phyloP scores from a whole-genome alignment of 2,888 invertebrate species.

The Aphodius sticticus region DNA sequence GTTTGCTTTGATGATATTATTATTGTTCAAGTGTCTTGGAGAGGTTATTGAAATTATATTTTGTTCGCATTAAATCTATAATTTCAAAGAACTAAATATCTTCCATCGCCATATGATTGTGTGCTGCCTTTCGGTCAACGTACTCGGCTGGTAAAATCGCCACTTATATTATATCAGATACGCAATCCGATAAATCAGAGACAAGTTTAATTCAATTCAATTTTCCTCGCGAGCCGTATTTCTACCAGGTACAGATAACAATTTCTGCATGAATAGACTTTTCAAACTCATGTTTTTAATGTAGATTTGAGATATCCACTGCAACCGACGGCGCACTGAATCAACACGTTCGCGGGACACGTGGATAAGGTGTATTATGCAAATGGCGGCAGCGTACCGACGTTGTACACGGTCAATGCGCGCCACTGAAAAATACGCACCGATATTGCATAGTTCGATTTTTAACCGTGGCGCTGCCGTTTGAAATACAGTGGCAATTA shows the following conservation, averaged over 20 bases:
- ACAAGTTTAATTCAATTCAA: too few species aligned
- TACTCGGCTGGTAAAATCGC: too few species aligned
- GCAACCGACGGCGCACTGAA: not conserved
- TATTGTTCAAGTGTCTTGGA: too few species aligned
- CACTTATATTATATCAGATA: too few species aligned
- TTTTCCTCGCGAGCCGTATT: too few species aligned
- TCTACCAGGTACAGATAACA: not conserved
- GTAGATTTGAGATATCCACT: not conserved
- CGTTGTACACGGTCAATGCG: not conserved
- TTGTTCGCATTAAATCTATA: too few species aligned
- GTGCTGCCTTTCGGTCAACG: too few species aligned
- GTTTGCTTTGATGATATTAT: too few species aligned
- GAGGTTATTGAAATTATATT: too few species aligned
- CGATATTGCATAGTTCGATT: not conserved
- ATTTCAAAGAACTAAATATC: too few species aligned
- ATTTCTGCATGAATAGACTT: not conserved
- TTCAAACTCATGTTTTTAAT: not conserved
- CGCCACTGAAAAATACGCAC: constrained; percentile 4
- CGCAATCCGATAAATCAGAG: too few species aligned
- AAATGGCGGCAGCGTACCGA: not conserved
- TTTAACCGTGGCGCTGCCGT: not conserved
- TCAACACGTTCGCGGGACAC: not conserved
- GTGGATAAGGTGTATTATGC: not conserved
- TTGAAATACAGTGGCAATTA: not conserved
- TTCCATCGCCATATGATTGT: too few species aligned